A percentile compares a stretch with the other conserved stretches of the same genome.
These are phyloP conservation scores for Trematocara macrostoma DNA, from an alignment of 2,113 vertebrate species.

Conservation along the genomic window DNA sequence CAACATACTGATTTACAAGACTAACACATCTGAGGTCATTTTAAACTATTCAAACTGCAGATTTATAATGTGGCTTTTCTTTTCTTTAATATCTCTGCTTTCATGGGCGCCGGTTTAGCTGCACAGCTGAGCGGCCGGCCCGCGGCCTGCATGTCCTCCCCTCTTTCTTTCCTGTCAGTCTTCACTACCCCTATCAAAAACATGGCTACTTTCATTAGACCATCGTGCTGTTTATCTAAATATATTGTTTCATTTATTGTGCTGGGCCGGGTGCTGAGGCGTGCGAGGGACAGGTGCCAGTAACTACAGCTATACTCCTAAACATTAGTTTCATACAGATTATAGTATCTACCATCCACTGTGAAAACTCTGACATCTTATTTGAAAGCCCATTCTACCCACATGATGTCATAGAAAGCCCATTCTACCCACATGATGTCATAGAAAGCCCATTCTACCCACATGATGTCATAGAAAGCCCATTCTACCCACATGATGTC, in stretches of 20 bases:
- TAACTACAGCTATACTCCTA: background rate
- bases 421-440: no score
- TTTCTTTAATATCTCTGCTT: background rate
- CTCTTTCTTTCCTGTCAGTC: background rate
- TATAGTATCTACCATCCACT: rapidly evolving
- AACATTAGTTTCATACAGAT: background rate
- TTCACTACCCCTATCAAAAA: background rate
- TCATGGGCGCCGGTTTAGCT: background rate
- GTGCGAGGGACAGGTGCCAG: background rate
- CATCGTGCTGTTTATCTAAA: background rate
- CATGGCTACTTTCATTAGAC: background rate
- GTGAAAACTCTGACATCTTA: background rate
- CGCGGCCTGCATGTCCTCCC: background rate
- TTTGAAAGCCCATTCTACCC: no score
- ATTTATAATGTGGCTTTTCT: background rate
- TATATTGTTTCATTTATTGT: background rate
- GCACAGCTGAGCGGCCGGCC: background rate
- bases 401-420: no score
- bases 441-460: no score
- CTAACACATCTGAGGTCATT: background rate
- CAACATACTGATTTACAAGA: rapidly evolving
- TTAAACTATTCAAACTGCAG: background rate
- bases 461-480: no score
- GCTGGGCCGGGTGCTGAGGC: background rate
- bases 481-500: no score